Conservation (phyloP, 2,888 invertebrate species). For the Troides oblongomaculatus region DNA sequence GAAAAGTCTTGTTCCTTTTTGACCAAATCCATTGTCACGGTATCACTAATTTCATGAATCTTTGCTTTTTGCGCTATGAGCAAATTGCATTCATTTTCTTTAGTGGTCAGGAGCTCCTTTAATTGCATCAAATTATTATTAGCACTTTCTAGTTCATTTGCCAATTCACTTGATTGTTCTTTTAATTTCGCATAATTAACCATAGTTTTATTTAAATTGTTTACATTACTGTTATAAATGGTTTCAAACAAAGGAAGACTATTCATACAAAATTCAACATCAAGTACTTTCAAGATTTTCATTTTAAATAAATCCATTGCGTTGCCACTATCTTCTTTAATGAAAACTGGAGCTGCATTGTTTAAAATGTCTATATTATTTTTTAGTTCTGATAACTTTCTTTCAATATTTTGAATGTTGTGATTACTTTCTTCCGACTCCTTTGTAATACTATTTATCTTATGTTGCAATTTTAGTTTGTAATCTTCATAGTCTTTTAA, state of each 20-base stretch:
- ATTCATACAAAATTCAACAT: slow-evolving; percentile 50
- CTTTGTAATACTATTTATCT: slow-evolving; percentile 43
- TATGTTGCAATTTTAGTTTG: slow-evolving; percentile 44
- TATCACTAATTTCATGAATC: slow-evolving; percentile 60
- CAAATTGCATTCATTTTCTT: slow-evolving; percentile 56
- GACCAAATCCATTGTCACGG: slow-evolving; percentile 62
- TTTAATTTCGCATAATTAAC: slow-evolving; percentile 46
- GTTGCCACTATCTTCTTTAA: slow-evolving; percentile 33
- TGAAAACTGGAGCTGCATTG: slow-evolving; percentile 31
- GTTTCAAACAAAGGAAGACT: slow-evolving; percentile 49
- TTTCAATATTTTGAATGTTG: slow-evolving; percentile 41
- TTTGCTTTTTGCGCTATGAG: slow-evolving; percentile 57
- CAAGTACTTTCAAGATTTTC: slow-evolving; percentile 51
- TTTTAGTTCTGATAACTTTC: slow-evolving; percentile 45
- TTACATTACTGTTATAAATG: slow-evolving; percentile 45
- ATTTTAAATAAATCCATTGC: slow-evolving; percentile 49
- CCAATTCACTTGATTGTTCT: slow-evolving; percentile 43
- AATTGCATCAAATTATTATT: slow-evolving; percentile 49
- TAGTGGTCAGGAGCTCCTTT: slow-evolving; percentile 50
- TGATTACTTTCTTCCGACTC: slow-evolving; percentile 49
- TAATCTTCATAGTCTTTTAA: slow-evolving; percentile 56
- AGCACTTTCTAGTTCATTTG: slow-evolving; percentile 46
- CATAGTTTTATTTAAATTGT: slow-evolving; percentile 42
- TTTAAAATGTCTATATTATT: slow-evolving; percentile 44
- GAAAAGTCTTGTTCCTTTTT: slow-evolving; percentile 54